Base-by-base conservation (phyloP, 2,797 vertebrate genomes). In the Coendou prehensilis region DNA sequence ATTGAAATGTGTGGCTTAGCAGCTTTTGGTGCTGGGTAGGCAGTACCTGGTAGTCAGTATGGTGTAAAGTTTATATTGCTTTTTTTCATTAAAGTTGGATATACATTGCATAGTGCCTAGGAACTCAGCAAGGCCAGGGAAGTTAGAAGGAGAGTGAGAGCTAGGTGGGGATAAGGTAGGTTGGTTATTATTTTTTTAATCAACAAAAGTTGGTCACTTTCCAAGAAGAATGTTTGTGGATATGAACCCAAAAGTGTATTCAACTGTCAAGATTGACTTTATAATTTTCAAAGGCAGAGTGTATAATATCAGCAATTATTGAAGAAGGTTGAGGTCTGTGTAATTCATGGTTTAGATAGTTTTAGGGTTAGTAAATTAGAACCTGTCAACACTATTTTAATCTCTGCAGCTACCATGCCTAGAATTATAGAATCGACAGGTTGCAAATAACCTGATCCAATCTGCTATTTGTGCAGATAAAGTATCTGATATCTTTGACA, bases 281-380 rank as follows among this genome's bases (percentile, higher is more conserved):
- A 87, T 80, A 50, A 3, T 85, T 37, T 91, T 95, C 10, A 78
- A 78, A 45, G 9, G 9, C 33, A 57, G 20, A 71, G 15, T 87
- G 10, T 93, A 7, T 63, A 76, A 73, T 56, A 69, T 28, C 9
- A 69, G n/a, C 28, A 63, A 33, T 95, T 91, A 85, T 3, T 78
- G 50, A 78, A 92, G 91, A 93, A 88, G 45, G 88, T 30, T 89
- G 80, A 94, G 26, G 7, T 52, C 5, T 86, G 20, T 82, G 15
- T 79, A 82, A 87, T 67, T 83, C 63, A 75, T 37, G 63, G 93
- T 86, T 88, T 86, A 63, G 56, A 63, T 2, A 82, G 33, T 89
- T 93, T 57, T 59, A 95, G 28, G 61, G 37, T 91, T 89, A 57
- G 86, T 89, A 89, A 89, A 87, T 94, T 93, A 63, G 56, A 93